Conservation (phyloP, 2,113 vertebrate species). For the Grallaria varia region DNA sequence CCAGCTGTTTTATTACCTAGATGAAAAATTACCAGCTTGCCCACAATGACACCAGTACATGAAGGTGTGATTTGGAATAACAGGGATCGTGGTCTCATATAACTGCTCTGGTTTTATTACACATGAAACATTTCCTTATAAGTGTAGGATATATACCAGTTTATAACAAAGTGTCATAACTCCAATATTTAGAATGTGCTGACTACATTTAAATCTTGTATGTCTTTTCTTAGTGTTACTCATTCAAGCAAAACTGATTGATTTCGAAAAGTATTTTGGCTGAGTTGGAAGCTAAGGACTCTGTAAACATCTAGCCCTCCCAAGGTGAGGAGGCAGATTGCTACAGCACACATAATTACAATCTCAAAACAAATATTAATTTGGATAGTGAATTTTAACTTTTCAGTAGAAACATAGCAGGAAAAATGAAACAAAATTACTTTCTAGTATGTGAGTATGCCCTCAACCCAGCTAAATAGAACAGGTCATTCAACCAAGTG, state of each 20-base stretch:
- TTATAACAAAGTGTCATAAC: background rate
- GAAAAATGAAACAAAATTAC: background rate
- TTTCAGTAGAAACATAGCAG: background rate
- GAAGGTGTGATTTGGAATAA: background rate
- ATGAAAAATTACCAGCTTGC: background rate
- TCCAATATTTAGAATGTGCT: background rate
- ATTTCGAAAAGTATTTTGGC: background rate
- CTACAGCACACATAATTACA: slow-evolving; percentile 16
- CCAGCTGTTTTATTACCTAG: background rate
- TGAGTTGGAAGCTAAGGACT: background rate
- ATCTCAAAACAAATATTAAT: background rate
- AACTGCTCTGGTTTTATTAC: background rate
- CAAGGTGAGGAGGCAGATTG: background rate
- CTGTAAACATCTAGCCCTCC: background rate
- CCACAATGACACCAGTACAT: rapidly evolving
- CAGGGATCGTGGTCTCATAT: background rate
- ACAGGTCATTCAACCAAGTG: slow-evolving; percentile 21
- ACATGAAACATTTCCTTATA: background rate
- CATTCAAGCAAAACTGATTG: slow-evolving; percentile 7
- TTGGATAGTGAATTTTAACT: background rate
- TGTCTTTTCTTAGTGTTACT: background rate
- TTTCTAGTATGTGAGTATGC: background rate
- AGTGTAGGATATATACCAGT: background rate
- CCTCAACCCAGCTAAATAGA: background rate
- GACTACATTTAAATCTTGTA: background rate